Base-by-base conservation (phyloP, 2,113 vertebrate genomes). In the Orthonyx spaldingii region DNA sequence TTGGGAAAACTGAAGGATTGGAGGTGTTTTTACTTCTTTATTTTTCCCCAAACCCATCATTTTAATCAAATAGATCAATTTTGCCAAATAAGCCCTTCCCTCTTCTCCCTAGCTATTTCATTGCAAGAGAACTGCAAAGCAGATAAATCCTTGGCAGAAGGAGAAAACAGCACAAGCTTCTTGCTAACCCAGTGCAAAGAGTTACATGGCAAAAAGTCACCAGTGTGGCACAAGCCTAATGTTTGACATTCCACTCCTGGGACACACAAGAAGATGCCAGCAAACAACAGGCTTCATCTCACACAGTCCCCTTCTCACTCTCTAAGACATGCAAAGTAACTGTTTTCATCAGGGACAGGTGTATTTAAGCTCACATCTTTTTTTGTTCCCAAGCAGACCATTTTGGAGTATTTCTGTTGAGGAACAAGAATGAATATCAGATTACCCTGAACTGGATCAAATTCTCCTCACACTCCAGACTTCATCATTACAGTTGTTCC, bases 371-470 rank as follows among this genome's bases (percentile, higher is more conserved):
- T 65, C 84, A 98, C 98, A 97, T 97, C 97, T 98, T 93, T 97
- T 90, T 80, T 96, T 97, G 97, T 98, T 98, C 56, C 96, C 98
- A 79, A 86, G 77, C 77, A 95, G 98, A 57, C 97, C 93, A 74
- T 98, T 98, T 66, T 95, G 69, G 44, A 98, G 90, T 85, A 98
- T 98, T 94, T 98, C 98, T 98, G 79, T 35, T 65, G 10, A 8
- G 35, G 80, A 91, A 47, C 53, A 82, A 79, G 52, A 37, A 89
- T 39, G 30, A 84, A 44, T 70, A 44, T 16, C 27, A 77, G 65
- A 78, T 82, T 60, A 79, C 7, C 71, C 23, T 37, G 46, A 90
- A 78, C 4, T 11, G 16, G 22, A 69, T 23, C 41, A 55, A 71
- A 49, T 32, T 72, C 22, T 71, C 21, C n/a, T 76, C 32, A 21